These are phyloP conservation scores for Tursiops truncatus DNA, from an alignment of 2,113 vertebrate species.

Conservation along the genomic window DNA sequence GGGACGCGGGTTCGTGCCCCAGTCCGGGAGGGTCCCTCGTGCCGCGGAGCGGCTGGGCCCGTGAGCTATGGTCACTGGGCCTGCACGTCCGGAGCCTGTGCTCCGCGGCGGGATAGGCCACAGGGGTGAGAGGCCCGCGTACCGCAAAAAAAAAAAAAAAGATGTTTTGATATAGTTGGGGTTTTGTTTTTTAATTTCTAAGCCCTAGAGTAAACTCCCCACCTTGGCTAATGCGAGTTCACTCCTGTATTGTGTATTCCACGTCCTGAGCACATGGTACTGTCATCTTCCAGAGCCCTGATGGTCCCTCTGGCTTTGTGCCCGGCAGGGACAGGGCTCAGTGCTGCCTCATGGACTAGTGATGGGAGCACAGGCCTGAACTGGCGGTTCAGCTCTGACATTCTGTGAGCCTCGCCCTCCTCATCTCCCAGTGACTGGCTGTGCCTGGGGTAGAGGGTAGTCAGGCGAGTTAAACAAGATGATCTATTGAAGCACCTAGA, in stretches of 20 bases:
- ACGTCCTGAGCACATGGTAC: not conserved
- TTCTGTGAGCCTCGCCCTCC: not conserved
- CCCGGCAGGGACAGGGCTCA: not conserved
- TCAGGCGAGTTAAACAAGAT: not conserved
- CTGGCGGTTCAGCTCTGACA: not conserved
- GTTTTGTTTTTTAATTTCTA: not conserved
- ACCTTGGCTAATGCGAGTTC: not conserved
- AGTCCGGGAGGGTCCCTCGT: too few species aligned
- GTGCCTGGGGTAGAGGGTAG: not conserved
- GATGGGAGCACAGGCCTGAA: not conserved
- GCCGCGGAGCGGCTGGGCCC: too few species aligned
- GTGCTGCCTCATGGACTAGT: not conserved
- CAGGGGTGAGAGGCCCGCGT: too few species aligned
- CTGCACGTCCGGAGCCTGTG: too few species aligned
- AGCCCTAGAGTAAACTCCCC: not conserved
- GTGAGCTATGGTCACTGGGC: too few species aligned
- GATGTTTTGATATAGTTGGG: not conserved
- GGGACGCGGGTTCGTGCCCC: too few species aligned
- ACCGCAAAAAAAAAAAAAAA: not conserved
- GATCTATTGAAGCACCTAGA: not conserved
- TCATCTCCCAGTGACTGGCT: not conserved
- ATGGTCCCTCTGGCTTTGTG: not conserved
- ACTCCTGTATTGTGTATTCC: not conserved
- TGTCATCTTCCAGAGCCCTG: accelerated
- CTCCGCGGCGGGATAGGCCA: too few species aligned